These are phyloP conservation scores for Pygoscelis antarcticus DNA, from an alignment of 2,113 vertebrate genomes.

Conservation along the genomic window DNA sequence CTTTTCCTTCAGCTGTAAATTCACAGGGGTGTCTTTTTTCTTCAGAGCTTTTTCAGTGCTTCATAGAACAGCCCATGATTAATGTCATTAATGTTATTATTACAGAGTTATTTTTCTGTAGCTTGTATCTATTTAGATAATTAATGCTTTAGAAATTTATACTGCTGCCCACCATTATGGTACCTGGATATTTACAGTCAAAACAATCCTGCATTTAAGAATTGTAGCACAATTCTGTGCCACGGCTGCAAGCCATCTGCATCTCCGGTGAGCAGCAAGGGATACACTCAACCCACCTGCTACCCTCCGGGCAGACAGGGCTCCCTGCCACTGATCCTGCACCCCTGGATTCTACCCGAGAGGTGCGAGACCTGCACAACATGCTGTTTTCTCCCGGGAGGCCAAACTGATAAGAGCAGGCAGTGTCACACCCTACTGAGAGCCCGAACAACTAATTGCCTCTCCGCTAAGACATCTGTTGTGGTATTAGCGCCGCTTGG, in stretches of 20 bases:
- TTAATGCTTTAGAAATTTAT: neutral
- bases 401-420: neutral
- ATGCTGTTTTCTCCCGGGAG: neutral
- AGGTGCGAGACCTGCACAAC: neutral
- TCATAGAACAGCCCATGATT: neutral
- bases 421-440: neutral
- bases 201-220: neutral
- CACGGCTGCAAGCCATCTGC: neutral
- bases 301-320: neutral
- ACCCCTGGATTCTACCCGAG: neutral
- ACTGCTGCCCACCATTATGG: neutral
- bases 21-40: neutral
- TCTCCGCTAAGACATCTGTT: neutral
- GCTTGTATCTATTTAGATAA: neutral
- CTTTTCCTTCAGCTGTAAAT: neutral
- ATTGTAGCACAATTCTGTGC: neutral
- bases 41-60: neutral
- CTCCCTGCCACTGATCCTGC: neutral
- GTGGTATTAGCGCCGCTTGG: neutral
- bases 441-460: neutral
- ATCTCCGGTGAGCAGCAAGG: neutral
- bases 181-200: neutral
- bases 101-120: neutral
- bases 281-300: neutral
- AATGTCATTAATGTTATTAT: neutral